Evolutionary conservation across 1,140 invertebrate species (phyloP), one percentile per base, ranked within the genome.

Genomic region (Gerris buenoi): DNA sequence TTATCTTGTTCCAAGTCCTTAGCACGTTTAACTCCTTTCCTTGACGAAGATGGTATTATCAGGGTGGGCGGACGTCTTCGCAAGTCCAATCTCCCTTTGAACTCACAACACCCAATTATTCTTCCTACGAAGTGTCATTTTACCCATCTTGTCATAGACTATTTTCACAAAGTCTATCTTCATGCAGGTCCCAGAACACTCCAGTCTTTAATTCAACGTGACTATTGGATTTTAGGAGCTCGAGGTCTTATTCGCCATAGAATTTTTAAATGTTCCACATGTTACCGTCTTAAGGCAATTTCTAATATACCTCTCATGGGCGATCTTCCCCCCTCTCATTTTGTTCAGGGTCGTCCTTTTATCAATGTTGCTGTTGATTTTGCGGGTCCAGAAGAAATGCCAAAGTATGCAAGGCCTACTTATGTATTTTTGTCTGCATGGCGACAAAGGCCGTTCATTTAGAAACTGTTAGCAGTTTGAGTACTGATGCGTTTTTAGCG

Each of bases 61-160:
- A 69, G 77, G 33, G 77, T 79, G 13, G 76, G 78, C 10, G 77
- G 79, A 5, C 68, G 77, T 56, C 61, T 79, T 5, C 5, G 64
- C 0, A 60, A 75, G 33, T 64, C 75, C 13, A 64, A 71, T 22
- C 28, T 80, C 1, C 61, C 70, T 3, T 64, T 71, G 64, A 66
- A 74, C 0, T 71, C 71, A 28, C 79, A 79, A 64, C 75, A 80
- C 72, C 79, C 78, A 1, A 72, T 77, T 70, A 79, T 1, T 74
- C 76, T 61, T 22, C 56, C 58, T 14, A 22, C 15, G 5, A 25
- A 60, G 15, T 25, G 23, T 26, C 60, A 67, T 23, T 29, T 75
- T 5, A 70, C 70, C 2, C 28, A 64, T 0, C 33, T 73, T 3
- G 59, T 75, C 15, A 65, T 75, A 25, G 2, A 62, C 27, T 68